Conservation (phyloP, 2,888 invertebrate genomes). For the Clusia tigrina region DNA sequence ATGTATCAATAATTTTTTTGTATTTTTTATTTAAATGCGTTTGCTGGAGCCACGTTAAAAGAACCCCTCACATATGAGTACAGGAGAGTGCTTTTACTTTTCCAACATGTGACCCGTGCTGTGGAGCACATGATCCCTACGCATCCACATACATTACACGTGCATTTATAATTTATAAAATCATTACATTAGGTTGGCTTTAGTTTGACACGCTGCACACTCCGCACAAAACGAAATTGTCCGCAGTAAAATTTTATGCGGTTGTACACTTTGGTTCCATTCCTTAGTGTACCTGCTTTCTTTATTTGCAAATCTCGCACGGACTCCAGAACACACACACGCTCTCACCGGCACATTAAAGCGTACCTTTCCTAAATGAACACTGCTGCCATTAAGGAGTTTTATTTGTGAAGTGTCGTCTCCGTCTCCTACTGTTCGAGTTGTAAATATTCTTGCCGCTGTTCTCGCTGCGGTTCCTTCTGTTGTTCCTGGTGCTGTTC, state of each 20-base stretch:
- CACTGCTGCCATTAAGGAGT: conserved; percentile 36
- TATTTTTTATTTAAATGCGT: too few relatives aligned
- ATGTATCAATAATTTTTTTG: too few relatives aligned
- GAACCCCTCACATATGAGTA: too few relatives aligned
- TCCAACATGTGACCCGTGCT: too few relatives aligned
- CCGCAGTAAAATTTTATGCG: conserved; percentile 50
- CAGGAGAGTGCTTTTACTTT: too few relatives aligned
- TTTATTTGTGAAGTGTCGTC: conserved; percentile 47
- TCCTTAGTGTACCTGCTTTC: too few relatives aligned
- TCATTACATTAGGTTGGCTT: conserved; percentile 55
- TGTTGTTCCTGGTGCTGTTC: too few relatives aligned
- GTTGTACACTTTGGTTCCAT: too few relatives aligned
- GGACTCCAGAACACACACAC: not conserved
- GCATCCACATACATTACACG: too few relatives aligned
- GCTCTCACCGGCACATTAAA: not conserved
- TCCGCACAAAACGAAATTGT: conserved; percentile 50
- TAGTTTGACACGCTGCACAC: conserved; percentile 14
- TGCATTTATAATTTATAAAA: conserved; percentile 59
- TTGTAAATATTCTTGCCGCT: conserved; percentile 19
- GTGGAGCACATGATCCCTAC: too few relatives aligned
- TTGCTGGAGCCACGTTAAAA: too few relatives aligned
- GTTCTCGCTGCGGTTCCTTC: not conserved
- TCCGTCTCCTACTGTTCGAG: conserved; percentile 22
- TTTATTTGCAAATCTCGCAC: conserved; percentile 36
- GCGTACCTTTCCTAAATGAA: not conserved